phyloP scores from a whole-genome alignment of 2,888 invertebrate species.

The Abrostola tripartita region DNA sequence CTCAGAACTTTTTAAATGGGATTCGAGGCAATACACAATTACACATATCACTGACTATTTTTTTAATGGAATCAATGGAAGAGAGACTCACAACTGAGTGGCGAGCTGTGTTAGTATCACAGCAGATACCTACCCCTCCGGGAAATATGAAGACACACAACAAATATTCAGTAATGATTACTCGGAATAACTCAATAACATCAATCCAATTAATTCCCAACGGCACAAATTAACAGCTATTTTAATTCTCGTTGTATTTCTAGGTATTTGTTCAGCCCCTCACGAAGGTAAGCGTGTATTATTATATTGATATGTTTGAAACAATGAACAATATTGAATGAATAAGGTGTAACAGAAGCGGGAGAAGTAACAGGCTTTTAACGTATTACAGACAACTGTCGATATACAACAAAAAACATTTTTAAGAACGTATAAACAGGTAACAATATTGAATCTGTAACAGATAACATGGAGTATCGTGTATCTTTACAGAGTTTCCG shows the following conservation, averaged over 20 bases:
- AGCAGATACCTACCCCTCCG: no score
- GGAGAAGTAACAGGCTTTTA: constrained; percentile 44
- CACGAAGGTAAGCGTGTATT: neutral
- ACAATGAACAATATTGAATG: constrained; percentile 5
- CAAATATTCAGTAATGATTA: no score
- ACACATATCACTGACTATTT: no score
- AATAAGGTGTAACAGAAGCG: constrained; percentile 11
- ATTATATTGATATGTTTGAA: constrained; percentile 7
- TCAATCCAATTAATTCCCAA: neutral
- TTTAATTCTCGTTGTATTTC: neutral
- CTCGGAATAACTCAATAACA: no score
- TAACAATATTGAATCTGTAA: neutral
- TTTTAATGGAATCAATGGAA: no score
- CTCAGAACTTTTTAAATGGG: no score
- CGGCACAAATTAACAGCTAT: neutral
- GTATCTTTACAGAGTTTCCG: no score
- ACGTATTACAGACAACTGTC: constrained; percentile 12
- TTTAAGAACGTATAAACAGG: neutral
- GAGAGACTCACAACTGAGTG: no score
- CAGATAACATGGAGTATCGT: no score
- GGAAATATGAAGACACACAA: no score
- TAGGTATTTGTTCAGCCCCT: neutral
- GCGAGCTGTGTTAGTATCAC: no score
- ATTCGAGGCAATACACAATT: no score
- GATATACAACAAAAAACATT: neutral